phyloP scores from a whole-genome alignment of 2,888 invertebrate species.

The Incurvaria masculella region DNA sequence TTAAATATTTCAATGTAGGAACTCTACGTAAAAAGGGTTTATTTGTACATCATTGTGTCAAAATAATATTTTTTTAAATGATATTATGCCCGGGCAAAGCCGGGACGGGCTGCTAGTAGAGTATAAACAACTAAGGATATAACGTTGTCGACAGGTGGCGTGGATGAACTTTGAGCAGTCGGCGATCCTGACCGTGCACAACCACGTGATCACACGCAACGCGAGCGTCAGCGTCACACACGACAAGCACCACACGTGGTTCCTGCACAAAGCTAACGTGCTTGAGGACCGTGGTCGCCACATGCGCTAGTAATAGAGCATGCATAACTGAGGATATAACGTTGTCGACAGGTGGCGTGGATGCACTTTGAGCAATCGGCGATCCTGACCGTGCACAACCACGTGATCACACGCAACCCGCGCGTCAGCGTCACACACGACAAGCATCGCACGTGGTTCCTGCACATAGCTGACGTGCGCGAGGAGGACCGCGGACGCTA shows the following conservation, averaged over 20 bases:
- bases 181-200: slow-evolving; percentile 89
- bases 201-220: slow-evolving; percentile 92
- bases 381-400: slow-evolving; percentile 89
- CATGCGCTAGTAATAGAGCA: slow-evolving; percentile 95
- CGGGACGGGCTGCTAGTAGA: too few species aligned
- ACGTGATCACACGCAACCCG: slow-evolving; percentile 91
- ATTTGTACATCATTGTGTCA: too few species aligned
- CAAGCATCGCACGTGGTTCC: slow-evolving; percentile 89
- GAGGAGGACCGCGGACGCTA: slow-evolving; percentile 90
- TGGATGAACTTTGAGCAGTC: slow-evolving; percentile 97
- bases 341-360: slow-evolving; percentile 81
- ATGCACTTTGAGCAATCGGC: slow-evolving; percentile 95
- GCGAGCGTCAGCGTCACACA: slow-evolving; percentile 89
- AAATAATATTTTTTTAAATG: too few species aligned
- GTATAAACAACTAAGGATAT: too few species aligned
- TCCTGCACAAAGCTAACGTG: slow-evolving; percentile 87
- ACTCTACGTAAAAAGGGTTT: too few species aligned
- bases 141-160: slow-evolving; percentile 71
- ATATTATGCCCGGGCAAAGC: too few species aligned
- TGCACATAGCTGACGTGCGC: slow-evolving; percentile 89
- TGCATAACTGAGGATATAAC: too few species aligned
- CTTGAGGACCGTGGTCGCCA: slow-evolving; percentile 90
- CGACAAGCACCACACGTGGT: slow-evolving; percentile 92
- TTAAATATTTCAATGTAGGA: too few species aligned
- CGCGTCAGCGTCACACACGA: slow-evolving; percentile 90